Base-by-base conservation (phyloP, 2,888 invertebrate species). In the Sphecodes monilicornis region DNA sequence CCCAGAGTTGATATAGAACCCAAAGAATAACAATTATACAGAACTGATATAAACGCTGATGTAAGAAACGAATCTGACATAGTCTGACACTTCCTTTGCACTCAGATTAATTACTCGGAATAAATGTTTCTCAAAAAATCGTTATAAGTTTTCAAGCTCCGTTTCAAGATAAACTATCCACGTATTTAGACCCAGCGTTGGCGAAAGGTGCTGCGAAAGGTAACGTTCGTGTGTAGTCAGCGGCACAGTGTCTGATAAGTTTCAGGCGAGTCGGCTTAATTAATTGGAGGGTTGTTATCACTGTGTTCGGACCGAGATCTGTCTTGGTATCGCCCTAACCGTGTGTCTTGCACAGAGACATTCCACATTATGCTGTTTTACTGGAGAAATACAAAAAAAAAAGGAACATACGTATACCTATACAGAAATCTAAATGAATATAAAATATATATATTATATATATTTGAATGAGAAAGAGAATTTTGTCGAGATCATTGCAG, bases 191-290 rank as follows among this genome's bases (percentile, higher is more conserved):
- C 16, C 26, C 36, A 46, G 69, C 46, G 57, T 46, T 43, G 71
- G 50, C 71, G 41, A n/a, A 36, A 41, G 16, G 54, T 71, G 26
- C 54, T 54, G 43, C 26, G 18, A 41, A 66, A 43, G 26, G 26
- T 29, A 39, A n/a, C 43, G 54, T 54, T 54, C 50, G 50, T 26
- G 64, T 80, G 50, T 80, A 79, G 57, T 69, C 26, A 70, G 64
- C 26, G 64, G 60, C 82, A 64, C 64, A 36, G 75, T 10, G 76
- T 71, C 26, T 66, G 71, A 68, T 81, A 73, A 18, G 71, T 68
- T 73, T 69, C 73, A 57, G 60, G 54, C 16, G 29, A 70, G 82
- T 83, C 76, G 82, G 82, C 82, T 83, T 83, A 76, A 83, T 81
- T 83, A 82, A 64, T 57, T 71, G 73, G 64, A 36, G 57, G 71